These are phyloP conservation scores for Heliconius ethilla DNA, from an alignment of 2,888 invertebrate species.

Conservation along the genomic window DNA sequence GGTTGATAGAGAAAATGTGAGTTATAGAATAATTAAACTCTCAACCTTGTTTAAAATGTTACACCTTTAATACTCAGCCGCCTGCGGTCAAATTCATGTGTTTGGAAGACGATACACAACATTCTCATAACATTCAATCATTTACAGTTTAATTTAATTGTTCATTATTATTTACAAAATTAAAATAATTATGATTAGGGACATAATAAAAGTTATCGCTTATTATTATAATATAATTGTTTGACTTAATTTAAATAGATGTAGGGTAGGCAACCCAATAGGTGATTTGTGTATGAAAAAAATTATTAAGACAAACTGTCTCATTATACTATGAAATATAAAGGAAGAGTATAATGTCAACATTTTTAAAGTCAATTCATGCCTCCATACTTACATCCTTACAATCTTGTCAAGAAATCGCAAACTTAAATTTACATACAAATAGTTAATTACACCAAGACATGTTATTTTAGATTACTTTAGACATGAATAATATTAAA, in stretches of 20 bases:
- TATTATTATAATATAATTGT: not conserved
- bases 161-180: conserved; percentile 16
- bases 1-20: not conserved
- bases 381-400: too few species aligned
- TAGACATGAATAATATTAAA: not conserved
- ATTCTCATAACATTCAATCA: not conserved
- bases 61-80: not conserved
- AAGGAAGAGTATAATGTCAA: not conserved
- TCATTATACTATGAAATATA: not conserved
- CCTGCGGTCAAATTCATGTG: not conserved
- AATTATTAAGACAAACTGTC: not conserved
- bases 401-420: too few species aligned
- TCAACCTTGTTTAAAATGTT: not conserved
- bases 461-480: too few species aligned
- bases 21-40: not conserved
- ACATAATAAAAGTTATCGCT: not conserved
- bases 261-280: not conserved
- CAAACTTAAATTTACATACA: not conserved
- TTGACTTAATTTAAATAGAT: conserved; percentile 6
- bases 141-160: conserved; percentile 8
- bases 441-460: not conserved
- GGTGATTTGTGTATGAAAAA: not conserved
- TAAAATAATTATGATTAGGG: not conserved
- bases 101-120: not conserved
- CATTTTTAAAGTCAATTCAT: not conserved